Evolutionary conservation across 2,113 vertebrate species (phyloP).

Genomic region (Mustela nigripes): DNA sequence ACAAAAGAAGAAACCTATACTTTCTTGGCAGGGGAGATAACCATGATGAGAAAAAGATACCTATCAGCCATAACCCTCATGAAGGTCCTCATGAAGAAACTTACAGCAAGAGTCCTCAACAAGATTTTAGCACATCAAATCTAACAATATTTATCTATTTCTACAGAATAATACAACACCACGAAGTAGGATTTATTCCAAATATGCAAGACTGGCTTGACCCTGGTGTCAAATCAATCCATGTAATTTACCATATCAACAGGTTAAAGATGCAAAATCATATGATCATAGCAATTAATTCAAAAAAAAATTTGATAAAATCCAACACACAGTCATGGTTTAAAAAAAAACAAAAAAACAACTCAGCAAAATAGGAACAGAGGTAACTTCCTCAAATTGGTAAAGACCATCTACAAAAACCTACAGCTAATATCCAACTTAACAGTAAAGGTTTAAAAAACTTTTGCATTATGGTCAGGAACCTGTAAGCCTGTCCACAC

Average conservation of each 20-base stretch:
- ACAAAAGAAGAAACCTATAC: neutral
- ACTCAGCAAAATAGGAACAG: neutral
- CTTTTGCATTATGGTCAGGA: neutral
- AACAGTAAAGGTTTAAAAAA: neutral
- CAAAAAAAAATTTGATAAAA: conserved; percentile 1
- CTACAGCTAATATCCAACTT: neutral
- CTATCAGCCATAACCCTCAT: neutral
- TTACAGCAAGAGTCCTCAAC: neutral
- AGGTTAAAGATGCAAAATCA: conserved; percentile 22
- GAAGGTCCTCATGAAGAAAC: neutral
- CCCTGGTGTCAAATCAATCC: neutral
- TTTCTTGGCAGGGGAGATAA: neutral
- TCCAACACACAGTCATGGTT: neutral
- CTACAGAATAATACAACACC: neutral
- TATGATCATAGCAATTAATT: neutral
- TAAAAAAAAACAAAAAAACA: neutral
- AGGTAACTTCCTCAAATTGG: neutral
- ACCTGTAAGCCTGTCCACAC: neutral
- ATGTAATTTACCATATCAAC: neutral
- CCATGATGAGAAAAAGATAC: neutral
- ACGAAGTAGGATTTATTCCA: neutral
- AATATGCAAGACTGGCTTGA: neutral
- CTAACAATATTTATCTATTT: neutral
- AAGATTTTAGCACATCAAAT: neutral
- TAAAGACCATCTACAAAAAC: neutral